Conservation (phyloP, 53 echinoderm and acorn worm genomes). For the Stichopus horrens region DNA sequence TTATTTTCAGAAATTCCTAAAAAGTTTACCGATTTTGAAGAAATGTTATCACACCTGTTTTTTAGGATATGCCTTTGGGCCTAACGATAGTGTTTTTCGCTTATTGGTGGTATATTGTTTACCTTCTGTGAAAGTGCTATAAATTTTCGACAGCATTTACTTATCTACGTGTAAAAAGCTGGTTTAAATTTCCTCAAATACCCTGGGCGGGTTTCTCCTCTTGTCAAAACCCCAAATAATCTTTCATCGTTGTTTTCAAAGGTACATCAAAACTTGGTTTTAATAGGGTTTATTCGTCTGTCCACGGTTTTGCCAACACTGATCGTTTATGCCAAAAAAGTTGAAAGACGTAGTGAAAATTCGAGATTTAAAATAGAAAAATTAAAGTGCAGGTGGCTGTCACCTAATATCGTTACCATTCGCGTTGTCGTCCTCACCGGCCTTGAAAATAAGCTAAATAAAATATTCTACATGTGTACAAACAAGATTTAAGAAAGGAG, state of each 20-base stretch:
- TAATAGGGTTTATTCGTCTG: background rate
- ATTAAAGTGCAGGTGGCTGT: constrained; percentile 36
- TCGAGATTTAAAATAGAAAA: background rate
- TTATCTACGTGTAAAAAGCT: background rate
- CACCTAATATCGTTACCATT: constrained; percentile 33
- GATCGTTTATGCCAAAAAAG: background rate
- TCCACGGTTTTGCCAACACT: background rate
- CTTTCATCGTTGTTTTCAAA: background rate
- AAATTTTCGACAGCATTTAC: too few relatives aligned
- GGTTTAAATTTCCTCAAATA: background rate
- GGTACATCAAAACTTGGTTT: background rate
- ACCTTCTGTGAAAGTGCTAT: too few relatives aligned
- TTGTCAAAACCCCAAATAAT: background rate
- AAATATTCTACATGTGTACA: too few relatives aligned
- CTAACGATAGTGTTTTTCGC: background rate
- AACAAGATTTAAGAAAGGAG: too few relatives aligned
- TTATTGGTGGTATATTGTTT: too few relatives aligned
- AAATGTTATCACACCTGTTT: background rate
- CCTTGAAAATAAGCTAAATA: background rate
- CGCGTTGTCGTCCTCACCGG: background rate
- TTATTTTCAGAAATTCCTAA: too few relatives aligned
- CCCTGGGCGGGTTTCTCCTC: background rate
- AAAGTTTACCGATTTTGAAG: background rate
- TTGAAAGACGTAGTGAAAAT: background rate
- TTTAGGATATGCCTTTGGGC: background rate